Evolutionary conservation across 1,140 invertebrate species (phyloP).

Genomic region (Drosophila triauraria): DNA sequence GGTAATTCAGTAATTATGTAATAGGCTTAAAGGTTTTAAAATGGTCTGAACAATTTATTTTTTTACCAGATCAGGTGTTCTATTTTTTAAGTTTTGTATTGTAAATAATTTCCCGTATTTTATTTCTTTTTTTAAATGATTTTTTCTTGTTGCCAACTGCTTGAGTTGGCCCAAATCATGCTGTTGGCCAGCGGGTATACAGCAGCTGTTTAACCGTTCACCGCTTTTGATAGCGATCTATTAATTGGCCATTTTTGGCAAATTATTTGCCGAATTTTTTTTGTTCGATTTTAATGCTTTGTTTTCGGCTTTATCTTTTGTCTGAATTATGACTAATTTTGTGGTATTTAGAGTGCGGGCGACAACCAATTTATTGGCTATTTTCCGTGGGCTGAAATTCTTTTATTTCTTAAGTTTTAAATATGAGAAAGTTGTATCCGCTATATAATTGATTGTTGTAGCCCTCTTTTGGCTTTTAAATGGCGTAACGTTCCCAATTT

Average conservation of each 20-base stretch:
- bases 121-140: background rate
- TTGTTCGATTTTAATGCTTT: conserved; percentile 19
- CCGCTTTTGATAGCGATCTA: conserved; percentile 45
- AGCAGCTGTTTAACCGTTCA: conserved; percentile 53
- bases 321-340: conserved; percentile 70
- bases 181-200: conserved; percentile 21
- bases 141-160: conserved; percentile 27
- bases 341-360: conserved; percentile 74
- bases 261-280: conserved; percentile 47
- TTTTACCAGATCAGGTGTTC: background rate
- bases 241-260: conserved; percentile 66
- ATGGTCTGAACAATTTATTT: no score
- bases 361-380: conserved; percentile 9
- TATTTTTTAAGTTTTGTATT: background rate
- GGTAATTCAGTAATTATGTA: background rate
- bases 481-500: background rate
- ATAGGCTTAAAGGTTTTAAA: background rate
- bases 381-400: background rate
- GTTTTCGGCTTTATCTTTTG: conserved; percentile 35
- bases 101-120: background rate
- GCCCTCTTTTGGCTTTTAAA: background rate
- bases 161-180: conserved; percentile 22
- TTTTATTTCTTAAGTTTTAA: background rate
- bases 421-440: conserved; percentile 6
- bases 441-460: conserved; percentile 5